Percentiles rank a stretch among this genome's conserved stretches.
Evolutionary conservation across 2,797 vertebrate species (phyloP).

Genomic region (Enteromius afrohamiltoni): DNA sequence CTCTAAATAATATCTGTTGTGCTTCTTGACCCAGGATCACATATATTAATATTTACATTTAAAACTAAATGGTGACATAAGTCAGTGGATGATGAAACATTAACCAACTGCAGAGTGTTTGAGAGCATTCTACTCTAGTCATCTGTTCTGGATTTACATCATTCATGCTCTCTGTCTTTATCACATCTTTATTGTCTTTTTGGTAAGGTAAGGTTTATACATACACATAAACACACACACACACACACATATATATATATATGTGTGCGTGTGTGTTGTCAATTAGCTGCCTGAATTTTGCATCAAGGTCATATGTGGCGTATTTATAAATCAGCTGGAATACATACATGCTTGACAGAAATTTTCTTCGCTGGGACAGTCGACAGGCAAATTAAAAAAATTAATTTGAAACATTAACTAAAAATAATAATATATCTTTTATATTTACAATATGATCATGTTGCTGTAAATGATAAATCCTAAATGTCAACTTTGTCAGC

Average conservation of each 20-base stretch:
- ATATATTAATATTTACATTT: conserved; percentile 77
- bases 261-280: not conserved
- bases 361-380: not conserved
- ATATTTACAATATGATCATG: not conserved
- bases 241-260: not conserved
- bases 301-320: not conserved
- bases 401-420: not conserved
- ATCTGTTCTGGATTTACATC: conserved; percentile 60
- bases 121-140: conserved; percentile 57
- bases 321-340: not conserved
- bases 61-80: conserved; percentile 61
- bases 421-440: not conserved
- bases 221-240: no score
- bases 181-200: conserved; percentile 56
- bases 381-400: not conserved
- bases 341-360: not conserved
- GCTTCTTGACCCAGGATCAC: conserved; percentile 37
- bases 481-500: not conserved
- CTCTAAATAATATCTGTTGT: not conserved
- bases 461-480: not conserved
- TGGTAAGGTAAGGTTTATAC: conserved; percentile 70
- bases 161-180: conserved; percentile 58
- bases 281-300: not conserved
- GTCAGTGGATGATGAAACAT: conserved; percentile 72
- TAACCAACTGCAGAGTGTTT: conserved; percentile 68